Conservation (phyloP, 2,797 vertebrate genomes). For the Psittacula derbiana region DNA sequence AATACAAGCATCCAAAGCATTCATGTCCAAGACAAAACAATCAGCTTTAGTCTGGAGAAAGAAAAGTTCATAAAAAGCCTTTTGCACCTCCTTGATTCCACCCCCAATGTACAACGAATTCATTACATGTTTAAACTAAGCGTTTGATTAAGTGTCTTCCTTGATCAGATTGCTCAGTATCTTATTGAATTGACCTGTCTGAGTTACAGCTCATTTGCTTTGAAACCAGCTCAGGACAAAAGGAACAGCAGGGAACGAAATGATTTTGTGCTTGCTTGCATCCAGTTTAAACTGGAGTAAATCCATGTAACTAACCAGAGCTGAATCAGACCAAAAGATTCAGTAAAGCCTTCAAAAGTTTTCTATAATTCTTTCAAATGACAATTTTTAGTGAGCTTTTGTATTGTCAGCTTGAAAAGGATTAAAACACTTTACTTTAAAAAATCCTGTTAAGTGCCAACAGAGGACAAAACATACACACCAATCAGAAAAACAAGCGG, state of each 20-base stretch:
- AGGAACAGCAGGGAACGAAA: neutral
- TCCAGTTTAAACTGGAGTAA: neutral
- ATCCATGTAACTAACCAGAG: neutral
- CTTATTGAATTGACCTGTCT: neutral
- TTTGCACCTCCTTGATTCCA: neutral
- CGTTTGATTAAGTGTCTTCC: neutral
- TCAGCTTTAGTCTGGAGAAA: neutral
- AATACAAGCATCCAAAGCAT: neutral
- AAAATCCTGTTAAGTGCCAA: neutral
- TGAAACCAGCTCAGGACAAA: neutral
- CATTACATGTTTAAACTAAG: neutral
- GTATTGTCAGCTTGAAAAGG: neutral
- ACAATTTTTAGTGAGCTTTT: neutral
- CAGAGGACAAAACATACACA: neutral
- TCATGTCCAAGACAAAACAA: neutral
- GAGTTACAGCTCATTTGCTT: constrained; percentile 20
- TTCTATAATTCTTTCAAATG: neutral
- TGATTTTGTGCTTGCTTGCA: neutral
- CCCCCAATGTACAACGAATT: neutral
- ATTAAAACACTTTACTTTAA: neutral
- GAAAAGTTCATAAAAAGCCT: neutral
- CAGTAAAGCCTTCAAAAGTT: neutral
- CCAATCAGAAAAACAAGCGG: neutral
- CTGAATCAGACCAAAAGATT: neutral
- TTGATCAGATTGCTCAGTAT: neutral